Conservation (phyloP, 1,140 invertebrate genomes). For the Campoletis sonorensis region DNA sequence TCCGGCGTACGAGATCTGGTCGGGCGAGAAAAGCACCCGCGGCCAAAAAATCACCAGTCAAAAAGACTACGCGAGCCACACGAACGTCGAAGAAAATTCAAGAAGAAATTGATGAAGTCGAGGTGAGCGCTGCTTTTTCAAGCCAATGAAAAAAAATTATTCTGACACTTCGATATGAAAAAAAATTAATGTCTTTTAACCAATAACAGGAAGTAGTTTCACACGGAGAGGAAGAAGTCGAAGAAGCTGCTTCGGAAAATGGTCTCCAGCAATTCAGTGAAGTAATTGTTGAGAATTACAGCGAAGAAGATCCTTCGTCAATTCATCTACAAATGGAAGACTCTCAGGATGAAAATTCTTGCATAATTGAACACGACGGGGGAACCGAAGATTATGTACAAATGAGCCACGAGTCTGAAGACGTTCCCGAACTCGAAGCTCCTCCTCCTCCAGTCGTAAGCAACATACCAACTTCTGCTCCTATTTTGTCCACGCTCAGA, state of each 20-base stretch:
- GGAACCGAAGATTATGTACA: conserved; percentile 44
- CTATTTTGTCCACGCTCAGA: conserved; percentile 57
- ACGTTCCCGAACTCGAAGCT: conserved; percentile 67
- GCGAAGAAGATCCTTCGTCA: conserved; percentile 56
- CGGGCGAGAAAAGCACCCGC: conserved; percentile 60
- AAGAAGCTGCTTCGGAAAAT: conserved; percentile 62
- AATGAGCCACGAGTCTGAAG: conserved; percentile 53
- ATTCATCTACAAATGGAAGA: conserved; percentile 62
- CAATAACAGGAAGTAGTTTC: conserved; percentile 42
- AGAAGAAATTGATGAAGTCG: conserved; percentile 46
- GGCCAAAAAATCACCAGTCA: conserved; percentile 63
- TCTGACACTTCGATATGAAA: too few relatives aligned
- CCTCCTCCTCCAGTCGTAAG: conserved; percentile 63
- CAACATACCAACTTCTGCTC: conserved; percentile 48
- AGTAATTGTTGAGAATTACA: conserved; percentile 58
- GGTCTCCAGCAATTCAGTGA: conserved; percentile 60
- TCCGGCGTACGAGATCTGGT: conserved; percentile 67
- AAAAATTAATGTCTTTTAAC: too few relatives aligned
- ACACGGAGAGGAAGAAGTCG: conserved; percentile 63
- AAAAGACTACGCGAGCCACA: conserved; percentile 64
- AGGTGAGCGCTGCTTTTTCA: conserved; percentile 25
- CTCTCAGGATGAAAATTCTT: conserved; percentile 51
- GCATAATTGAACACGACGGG: conserved; percentile 44
- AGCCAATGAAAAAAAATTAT: background rate
- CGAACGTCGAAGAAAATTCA: conserved; percentile 57